These are phyloP conservation scores for Blastobasis lacticolella DNA, from an alignment of 2,888 invertebrate species.

Conservation along the genomic window DNA sequence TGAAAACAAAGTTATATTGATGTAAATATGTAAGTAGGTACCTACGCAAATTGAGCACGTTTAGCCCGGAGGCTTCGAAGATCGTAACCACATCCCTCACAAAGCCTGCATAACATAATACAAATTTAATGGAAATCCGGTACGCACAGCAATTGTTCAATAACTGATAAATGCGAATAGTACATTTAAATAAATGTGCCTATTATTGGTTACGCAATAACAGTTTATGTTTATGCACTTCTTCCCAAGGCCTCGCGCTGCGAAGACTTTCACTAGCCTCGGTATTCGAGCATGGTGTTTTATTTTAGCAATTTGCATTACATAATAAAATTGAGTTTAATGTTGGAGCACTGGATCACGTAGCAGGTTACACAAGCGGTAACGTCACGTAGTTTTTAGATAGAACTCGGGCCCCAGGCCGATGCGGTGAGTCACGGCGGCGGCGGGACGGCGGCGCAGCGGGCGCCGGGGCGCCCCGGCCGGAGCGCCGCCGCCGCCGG, in stretches of 20 bases:
- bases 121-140: too few species aligned
- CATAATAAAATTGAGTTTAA: constrained; percentile 47
- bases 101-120: too few species aligned
- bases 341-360: constrained; percentile 62
- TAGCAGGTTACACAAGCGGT: constrained; percentile 60
- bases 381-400: constrained; percentile 54
- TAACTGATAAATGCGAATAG: too few species aligned
- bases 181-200: too few species aligned
- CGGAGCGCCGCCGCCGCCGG: constrained; percentile 27
- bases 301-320: constrained; percentile 64
- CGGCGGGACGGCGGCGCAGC: constrained; percentile 13
- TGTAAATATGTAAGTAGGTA: too few species aligned
- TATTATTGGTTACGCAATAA: not conserved
- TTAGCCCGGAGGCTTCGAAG: too few species aligned
- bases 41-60: too few species aligned
- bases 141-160: too few species aligned
- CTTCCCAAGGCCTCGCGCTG: constrained; percentile 8
- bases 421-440: constrained; percentile 40
- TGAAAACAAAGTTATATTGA: too few species aligned
- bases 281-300: constrained; percentile 48
- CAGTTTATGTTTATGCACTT: not conserved
- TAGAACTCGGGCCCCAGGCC: constrained; percentile 19
- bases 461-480: constrained; percentile 10
- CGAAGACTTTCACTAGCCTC: constrained; percentile 58
- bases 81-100: too few species aligned